Evolutionary conservation across 2,797 vertebrate genomes (phyloP), one percentile per base, ranked within the genome.

Genomic region (Neosalanx taihuensis): DNA sequence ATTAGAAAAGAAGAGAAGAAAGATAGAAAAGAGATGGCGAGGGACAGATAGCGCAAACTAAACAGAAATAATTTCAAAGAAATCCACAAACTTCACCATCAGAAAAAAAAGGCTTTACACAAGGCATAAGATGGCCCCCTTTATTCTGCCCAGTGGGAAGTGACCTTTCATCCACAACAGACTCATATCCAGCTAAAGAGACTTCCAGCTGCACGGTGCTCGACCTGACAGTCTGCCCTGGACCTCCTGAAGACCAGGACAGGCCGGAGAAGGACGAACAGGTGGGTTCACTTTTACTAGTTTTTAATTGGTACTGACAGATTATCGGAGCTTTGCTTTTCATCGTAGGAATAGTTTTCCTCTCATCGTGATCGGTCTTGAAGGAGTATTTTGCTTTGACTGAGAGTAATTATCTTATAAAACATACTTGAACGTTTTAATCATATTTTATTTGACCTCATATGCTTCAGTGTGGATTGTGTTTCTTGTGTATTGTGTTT

Each of bases 191-290:
- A 17, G 6, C 17, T n/a, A 6, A n/a, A n/a, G 4, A 4, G 1
- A 31, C 64, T 30, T 68, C 84, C 79, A 76, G 69, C 71, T 84
- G 72, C 18, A 73, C 66, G 69, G 49, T 51, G 72, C 53, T 23
- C 13, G 81, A 57, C 77, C 78, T 67, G 85, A 83, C 57, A 37
- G 20, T 3, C 13, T 12, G 57, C 80, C 5, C 90, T 91, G 90
- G 90, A 91, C 87, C 88, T 92, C 71, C 63, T 89, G 85, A 75
- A 87, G 84, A 90, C 84, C 82, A 88, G 85, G 18, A 83, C 85
- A 69, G 68, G 82, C 80, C 88, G 79, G 76, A 82, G 78, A 77
- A 88, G 73, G 72, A 78, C 69, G 6, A 5, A 56, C 51, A 56
- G 51, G 51, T 56, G 51, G 4, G 51, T n/a, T n/a, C n/a, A 5